Conservation (phyloP, 1,140 invertebrate species). For the Leucophenga varia region DNA sequence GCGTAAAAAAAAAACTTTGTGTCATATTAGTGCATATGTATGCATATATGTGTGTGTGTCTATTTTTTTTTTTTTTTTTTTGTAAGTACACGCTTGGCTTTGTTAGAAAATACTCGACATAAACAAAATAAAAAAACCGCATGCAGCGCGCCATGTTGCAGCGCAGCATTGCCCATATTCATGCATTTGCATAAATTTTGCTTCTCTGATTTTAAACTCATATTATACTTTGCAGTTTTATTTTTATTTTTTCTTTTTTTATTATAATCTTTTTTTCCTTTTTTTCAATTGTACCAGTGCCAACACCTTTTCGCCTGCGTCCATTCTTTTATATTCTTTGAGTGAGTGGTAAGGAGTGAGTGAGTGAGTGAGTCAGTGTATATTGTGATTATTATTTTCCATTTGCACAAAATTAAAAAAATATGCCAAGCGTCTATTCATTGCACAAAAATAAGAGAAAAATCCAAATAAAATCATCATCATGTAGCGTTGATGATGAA, state of each 20-base stretch:
- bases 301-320: conserved; percentile 52
- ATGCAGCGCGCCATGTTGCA: too few species aligned
- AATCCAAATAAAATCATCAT: too few species aligned
- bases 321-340: conserved; percentile 50
- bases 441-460: conserved; percentile 18
- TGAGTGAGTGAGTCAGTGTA: conserved; percentile 25
- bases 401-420: conserved; percentile 55
- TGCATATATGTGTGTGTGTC: neutral
- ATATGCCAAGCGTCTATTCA: conserved; percentile 15
- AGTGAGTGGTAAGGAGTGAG: too few species aligned
- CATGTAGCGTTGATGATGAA: too few species aligned
- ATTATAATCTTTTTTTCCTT: too few species aligned
- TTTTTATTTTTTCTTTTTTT: too few species aligned
- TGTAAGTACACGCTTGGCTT: conserved; percentile 50
- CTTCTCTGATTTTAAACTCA: too few species aligned
- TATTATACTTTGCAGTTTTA: too few species aligned
- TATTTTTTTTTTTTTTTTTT: neutral
- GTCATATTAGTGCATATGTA: conserved; percentile 29
- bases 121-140: conserved; percentile 30
- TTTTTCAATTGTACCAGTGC: conserved; percentile 13
- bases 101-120: conserved; percentile 50
- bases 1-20: conserved; percentile 54
- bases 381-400: conserved; percentile 50
- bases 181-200: too few species aligned
- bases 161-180: too few species aligned